Conservation (phyloP, 1,140 invertebrate species). For the Drosophila melanica region DNA sequence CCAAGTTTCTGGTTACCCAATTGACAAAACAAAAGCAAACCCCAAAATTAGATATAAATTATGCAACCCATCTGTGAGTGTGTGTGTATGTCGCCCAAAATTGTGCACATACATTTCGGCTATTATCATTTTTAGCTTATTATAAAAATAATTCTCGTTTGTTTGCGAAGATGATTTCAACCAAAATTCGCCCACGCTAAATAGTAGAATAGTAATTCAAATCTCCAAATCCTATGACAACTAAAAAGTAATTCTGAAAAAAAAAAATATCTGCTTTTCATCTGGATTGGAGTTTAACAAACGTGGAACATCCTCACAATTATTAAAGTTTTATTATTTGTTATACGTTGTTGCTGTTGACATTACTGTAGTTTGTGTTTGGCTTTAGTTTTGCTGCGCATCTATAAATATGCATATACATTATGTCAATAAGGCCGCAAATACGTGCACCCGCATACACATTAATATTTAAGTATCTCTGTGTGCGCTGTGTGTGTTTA, state of each 20-base stretch:
- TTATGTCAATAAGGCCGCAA: conserved; percentile 61
- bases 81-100: conserved; percentile 13
- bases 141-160: not conserved
- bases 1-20: conserved; percentile 66
- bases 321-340: conserved; percentile 19
- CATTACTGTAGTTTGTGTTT: conserved; percentile 40
- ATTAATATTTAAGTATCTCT: conserved; percentile 39
- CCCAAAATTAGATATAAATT: conserved; percentile 70
- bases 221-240: too few relatives aligned
- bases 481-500: conserved; percentile 7
- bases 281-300: not conserved
- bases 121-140: conserved; percentile 23
- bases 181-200: not conserved
- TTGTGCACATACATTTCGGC: conserved; percentile 14
- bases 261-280: too few relatives aligned
- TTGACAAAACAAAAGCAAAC: conserved; percentile 64
- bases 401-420: conserved; percentile 46
- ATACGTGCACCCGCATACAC: conserved; percentile 48
- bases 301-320: not conserved
- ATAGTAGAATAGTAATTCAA: too few relatives aligned
- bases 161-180: conserved; percentile 4
- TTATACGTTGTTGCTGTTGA: conserved; percentile 13
- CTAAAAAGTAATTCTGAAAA: too few relatives aligned
- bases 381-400: conserved; percentile 20
- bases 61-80: conserved; percentile 48